Conservation (phyloP, 2,113 vertebrate species). For the Hymenochirus boettgeri region DNA sequence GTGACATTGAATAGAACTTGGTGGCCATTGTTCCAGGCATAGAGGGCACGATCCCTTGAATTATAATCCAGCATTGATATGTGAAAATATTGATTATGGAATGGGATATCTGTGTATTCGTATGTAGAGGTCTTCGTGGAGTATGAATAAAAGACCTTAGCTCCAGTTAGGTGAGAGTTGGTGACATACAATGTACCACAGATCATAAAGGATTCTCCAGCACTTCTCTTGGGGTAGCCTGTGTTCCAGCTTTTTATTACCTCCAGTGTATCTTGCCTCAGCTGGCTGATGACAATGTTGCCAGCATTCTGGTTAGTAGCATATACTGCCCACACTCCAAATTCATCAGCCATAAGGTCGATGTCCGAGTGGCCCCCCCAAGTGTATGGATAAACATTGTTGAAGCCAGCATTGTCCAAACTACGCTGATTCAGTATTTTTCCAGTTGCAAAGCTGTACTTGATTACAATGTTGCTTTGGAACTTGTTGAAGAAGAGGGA, state of each 20-base stretch:
- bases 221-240: constrained; percentile 94
- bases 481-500: constrained; percentile 98
- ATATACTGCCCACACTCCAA: constrained; percentile 93
- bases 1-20: constrained; percentile 98
- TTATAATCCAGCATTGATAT: constrained; percentile 99
- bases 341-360: constrained; percentile 95
- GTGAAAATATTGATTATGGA: constrained; percentile 98
- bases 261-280: constrained; percentile 86
- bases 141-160: constrained; percentile 96
- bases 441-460: constrained; percentile 90
- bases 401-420: constrained; percentile 92
- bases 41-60: constrained; percentile 87
- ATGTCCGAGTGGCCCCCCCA: constrained; percentile 98
- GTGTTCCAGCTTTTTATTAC: constrained; percentile 92
- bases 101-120: constrained; percentile 95
- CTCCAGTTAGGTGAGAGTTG: constrained; percentile 93
- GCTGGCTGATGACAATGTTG: constrained; percentile 91
- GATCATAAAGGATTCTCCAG: constrained; percentile 97
- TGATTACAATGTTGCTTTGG: constrained; percentile 96
- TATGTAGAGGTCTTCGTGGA: constrained; percentile 94
- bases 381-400: constrained; percentile 95
- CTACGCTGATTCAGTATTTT: constrained; percentile 85
- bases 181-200: constrained; percentile 95
- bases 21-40: constrained; percentile 98
- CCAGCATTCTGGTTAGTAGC: constrained; percentile 97